phyloP scores from a whole-genome alignment of 1,140 invertebrate genomes.

The Colletes latitarsis region DNA sequence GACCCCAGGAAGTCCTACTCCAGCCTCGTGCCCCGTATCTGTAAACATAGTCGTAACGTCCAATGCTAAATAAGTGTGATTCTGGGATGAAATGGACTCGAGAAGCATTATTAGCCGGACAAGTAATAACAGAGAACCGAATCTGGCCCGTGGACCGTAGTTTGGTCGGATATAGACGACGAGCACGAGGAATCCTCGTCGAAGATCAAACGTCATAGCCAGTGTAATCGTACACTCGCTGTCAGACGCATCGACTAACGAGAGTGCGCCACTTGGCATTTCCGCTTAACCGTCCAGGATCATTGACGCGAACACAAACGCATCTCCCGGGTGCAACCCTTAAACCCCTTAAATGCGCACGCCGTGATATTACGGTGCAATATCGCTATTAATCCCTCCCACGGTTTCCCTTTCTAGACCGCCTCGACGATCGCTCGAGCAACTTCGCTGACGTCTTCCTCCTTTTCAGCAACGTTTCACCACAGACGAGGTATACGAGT shows the following conservation, averaged over 20 bases:
- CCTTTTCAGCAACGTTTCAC: not conserved
- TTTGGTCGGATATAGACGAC: too few species aligned
- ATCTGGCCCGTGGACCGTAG: too few species aligned
- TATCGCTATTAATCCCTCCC: constrained; percentile 24
- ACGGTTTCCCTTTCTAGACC: not conserved
- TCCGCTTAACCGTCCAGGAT: constrained; percentile 49
- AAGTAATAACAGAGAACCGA: too few species aligned
- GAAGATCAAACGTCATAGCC: constrained; percentile 45
- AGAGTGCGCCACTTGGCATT: constrained; percentile 51
- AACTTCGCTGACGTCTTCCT: constrained; percentile 28
- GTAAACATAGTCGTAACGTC: too few species aligned
- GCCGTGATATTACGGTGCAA: constrained; percentile 47
- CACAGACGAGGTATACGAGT: too few species aligned
- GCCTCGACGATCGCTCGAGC: constrained; percentile 19
- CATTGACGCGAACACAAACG: constrained; percentile 56
- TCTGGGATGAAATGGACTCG: too few species aligned
- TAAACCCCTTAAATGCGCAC: constrained; percentile 50
- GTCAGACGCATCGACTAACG: constrained; percentile 60
- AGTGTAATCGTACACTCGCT: constrained; percentile 49
- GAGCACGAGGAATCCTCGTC: not conserved
- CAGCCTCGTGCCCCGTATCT: too few species aligned
- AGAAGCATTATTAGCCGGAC: too few species aligned
- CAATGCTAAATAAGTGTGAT: too few species aligned
- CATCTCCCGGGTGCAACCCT: constrained; percentile 28
- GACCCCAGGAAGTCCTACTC: too few species aligned